phyloP scores from a whole-genome alignment of 1,140 invertebrate genomes.

The Bombus sibiricus region DNA sequence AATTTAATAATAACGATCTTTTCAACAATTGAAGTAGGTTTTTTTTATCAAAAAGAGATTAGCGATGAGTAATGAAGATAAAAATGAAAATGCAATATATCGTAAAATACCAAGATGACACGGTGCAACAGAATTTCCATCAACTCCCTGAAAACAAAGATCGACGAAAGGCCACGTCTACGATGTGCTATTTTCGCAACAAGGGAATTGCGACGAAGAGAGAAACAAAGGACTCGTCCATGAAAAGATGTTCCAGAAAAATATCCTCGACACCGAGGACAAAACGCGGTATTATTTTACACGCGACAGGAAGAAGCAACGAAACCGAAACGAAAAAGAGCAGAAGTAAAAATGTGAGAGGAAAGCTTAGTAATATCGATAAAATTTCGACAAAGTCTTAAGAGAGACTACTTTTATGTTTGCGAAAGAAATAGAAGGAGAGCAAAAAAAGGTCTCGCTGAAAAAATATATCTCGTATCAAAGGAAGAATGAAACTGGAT shows the following conservation, averaged over 20 bases:
- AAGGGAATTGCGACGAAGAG: conserved; percentile 4
- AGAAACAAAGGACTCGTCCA: background rate
- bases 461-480: background rate
- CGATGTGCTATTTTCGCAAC: conserved; percentile 19
- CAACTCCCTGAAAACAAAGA: background rate
- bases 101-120: background rate
- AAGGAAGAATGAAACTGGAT: background rate
- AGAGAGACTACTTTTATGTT: background rate
- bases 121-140: background rate
- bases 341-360: background rate
- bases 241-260: conserved; percentile 21
- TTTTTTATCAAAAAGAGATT: no score
- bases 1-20: no score
- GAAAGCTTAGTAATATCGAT: background rate
- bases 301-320: background rate
- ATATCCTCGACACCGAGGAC: conserved; percentile 9
- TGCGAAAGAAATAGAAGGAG: background rate
- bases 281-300: conserved; percentile 1
- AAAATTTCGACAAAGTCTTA: conserved; percentile 11
- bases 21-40: no score
- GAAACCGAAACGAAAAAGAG: background rate
- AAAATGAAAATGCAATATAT: background rate
- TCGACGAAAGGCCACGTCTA: background rate
- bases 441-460: background rate
- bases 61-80: no score